Conservation (phyloP, 2,113 vertebrate species). For the Neopipo cinnamomea region DNA sequence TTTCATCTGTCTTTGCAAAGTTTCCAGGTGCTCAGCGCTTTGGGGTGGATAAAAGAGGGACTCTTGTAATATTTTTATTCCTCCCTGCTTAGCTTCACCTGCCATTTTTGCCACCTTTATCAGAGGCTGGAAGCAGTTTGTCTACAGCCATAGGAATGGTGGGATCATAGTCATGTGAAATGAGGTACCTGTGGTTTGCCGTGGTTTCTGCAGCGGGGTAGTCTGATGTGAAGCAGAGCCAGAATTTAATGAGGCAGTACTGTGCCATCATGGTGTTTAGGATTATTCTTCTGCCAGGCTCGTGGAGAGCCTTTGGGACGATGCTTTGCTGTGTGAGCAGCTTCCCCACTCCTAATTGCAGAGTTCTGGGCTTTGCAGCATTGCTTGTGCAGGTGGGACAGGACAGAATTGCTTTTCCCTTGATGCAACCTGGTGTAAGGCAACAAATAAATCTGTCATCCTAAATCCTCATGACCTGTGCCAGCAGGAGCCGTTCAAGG, state of each 20-base stretch:
- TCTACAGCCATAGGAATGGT: neutral
- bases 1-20: conserved; percentile 44
- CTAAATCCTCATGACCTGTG: neutral
- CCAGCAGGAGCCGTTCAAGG: neutral
- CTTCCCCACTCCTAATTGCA: neutral
- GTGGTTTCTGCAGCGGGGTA: neutral
- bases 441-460: neutral
- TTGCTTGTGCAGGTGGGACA: neutral
- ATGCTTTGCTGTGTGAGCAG: neutral
- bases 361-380: neutral
- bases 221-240: neutral
- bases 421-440: neutral
- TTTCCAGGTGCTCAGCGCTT: conserved; percentile 39
- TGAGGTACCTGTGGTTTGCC: conserved; percentile 2
- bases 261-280: neutral
- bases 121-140: neutral
- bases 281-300: neutral
- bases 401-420: neutral
- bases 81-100: neutral
- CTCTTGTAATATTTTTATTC: neutral
- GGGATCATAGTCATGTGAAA: conserved; percentile 16
- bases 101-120: neutral
- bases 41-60: neutral
- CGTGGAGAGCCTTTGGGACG: neutral
- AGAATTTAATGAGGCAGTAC: neutral